These are phyloP conservation scores for Rhagoletis zephyria DNA, from an alignment of 1,140 invertebrate genomes.

Conservation along the genomic window DNA sequence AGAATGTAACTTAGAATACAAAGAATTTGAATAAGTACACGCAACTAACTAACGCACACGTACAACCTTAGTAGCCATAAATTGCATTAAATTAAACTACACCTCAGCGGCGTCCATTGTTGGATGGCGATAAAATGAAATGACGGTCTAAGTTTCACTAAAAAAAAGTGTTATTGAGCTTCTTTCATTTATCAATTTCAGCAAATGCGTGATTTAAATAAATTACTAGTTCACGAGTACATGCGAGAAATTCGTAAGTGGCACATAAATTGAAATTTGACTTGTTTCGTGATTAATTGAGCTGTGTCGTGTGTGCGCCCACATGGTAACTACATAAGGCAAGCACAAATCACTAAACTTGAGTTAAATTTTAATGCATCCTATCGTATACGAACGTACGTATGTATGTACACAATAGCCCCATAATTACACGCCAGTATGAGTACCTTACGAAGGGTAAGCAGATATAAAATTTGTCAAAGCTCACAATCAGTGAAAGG, in stretches of 20 bases:
- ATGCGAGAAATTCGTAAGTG: not conserved
- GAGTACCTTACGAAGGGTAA: too few relatives aligned
- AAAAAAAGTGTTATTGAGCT: slow-evolving; percentile 32
- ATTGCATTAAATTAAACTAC: not conserved
- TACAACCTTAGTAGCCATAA: not conserved
- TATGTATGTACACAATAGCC: not conserved
- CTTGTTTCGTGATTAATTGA: slow-evolving; percentile 32
- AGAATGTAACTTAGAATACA: too few relatives aligned
- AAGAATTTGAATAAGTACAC: too few relatives aligned
- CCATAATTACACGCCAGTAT: not conserved
- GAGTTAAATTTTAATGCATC: not conserved
- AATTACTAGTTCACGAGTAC: slow-evolving; percentile 3
- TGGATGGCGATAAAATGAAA: not conserved
- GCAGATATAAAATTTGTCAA: not conserved
- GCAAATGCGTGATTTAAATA: slow-evolving; percentile 44
- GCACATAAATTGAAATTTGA: slow-evolving; percentile 26
- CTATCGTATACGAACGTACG: not conserved
- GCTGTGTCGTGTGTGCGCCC: not conserved
- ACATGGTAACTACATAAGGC: not conserved
- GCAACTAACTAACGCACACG: too few relatives aligned
- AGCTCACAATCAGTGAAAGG: not conserved
- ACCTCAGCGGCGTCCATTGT: not conserved
- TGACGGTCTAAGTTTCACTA: not conserved
- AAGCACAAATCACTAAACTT: slow-evolving; percentile 9
- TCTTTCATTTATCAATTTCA: slow-evolving; percentile 25